A percentile compares a stretch with the other conserved stretches of the same genome.
These are phyloP conservation scores for Phrixothrix hirtus DNA, from an alignment of 2,888 invertebrate genomes.

Conservation along the genomic window DNA sequence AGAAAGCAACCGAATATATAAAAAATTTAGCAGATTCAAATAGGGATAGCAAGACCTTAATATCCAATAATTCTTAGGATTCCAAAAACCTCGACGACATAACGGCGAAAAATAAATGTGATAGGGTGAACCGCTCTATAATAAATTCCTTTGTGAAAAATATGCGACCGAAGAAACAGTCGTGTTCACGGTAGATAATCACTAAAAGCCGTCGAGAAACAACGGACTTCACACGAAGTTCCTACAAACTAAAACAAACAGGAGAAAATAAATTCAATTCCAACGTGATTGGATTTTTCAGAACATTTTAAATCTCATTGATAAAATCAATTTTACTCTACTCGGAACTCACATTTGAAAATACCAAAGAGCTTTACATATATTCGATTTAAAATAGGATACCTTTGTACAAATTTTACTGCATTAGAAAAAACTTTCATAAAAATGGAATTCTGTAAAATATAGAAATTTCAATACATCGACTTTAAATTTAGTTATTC, in stretches of 20 bases:
- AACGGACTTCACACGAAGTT: conserved; percentile 33
- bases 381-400: conserved; percentile 23
- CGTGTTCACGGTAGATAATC: conserved; percentile 19
- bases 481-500: too few species aligned
- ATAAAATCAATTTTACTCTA: conserved; percentile 40
- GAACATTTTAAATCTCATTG: conserved; percentile 44
- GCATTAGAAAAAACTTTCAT: conserved; percentile 6
- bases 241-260: conserved; percentile 34
- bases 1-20: too few species aligned
- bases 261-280: conserved; percentile 40
- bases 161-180: conserved; percentile 10
- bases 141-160: conserved; percentile 12
- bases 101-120: background rate
- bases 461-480: too few species aligned
- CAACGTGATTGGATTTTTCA: conserved; percentile 44
- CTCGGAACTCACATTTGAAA: conserved; percentile 23
- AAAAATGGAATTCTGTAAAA: background rate
- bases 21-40: too few species aligned
- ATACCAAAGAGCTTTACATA: conserved; percentile 24
- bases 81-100: too few species aligned
- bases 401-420: conserved; percentile 14
- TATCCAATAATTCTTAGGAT: too few species aligned
- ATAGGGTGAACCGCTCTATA: conserved; percentile 11
- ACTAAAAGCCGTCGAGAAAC: conserved; percentile 31
- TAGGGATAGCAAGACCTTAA: too few species aligned